Conservation (phyloP, 2,113 vertebrate genomes). For the Chlorodrepanis virens region DNA sequence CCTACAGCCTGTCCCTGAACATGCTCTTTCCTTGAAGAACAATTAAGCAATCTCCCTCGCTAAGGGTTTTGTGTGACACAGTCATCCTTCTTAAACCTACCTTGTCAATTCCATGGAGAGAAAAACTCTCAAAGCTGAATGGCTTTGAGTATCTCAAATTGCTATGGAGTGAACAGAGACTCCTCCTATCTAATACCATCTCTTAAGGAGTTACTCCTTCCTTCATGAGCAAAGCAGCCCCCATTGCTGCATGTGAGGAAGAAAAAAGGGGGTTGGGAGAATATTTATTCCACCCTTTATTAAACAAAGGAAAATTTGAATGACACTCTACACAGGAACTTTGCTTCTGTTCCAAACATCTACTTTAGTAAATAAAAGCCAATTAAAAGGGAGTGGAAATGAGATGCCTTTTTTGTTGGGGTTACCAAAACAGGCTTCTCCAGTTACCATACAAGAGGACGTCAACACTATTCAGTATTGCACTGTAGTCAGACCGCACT, state of each 20-base stretch:
- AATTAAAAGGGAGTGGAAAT: not conserved
- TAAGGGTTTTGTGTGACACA: not conserved
- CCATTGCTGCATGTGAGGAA: not conserved
- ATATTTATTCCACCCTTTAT: not conserved
- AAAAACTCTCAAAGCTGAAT: not conserved
- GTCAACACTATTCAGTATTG: not conserved
- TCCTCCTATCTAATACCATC: not conserved
- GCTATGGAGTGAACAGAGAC: not conserved
- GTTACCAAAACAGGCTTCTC: not conserved
- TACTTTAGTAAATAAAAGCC: not conserved
- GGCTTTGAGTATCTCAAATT: not conserved
- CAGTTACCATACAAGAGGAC: not conserved
- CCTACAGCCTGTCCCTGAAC: not conserved
- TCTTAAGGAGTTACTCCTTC: not conserved
- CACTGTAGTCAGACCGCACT: accelerated
- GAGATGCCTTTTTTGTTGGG: not conserved
- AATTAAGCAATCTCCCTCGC: not conserved
- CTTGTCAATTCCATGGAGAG: not conserved
- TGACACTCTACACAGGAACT: not conserved
- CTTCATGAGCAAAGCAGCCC: not conserved
- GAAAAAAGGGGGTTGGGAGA: not conserved
- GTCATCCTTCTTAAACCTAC: not conserved
- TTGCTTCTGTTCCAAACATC: not conserved
- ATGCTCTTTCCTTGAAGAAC: not conserved
- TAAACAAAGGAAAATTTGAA: not conserved